Base-by-base conservation (phyloP, 2,113 vertebrate genomes). In the Arenaria interpres region DNA sequence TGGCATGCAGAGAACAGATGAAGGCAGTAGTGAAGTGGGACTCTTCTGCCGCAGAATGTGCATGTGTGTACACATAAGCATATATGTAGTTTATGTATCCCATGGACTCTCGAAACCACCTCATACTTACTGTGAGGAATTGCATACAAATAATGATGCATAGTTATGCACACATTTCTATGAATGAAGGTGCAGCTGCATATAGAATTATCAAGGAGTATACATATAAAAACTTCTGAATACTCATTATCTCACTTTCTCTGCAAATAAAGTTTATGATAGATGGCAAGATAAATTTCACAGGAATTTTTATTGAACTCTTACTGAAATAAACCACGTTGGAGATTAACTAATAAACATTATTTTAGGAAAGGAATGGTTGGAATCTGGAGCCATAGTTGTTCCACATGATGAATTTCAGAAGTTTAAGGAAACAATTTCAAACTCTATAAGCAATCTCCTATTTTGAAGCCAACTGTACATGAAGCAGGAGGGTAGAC, bases 361-460 rank as follows among this genome's bases (percentile, higher is more conserved):
- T 48, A 82, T 25, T 94, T 88, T 41, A 46, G n/a, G 37, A 57
- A 79, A 96, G 71, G 71, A 93, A 69, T 94, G 83, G 21, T 57
- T 94, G 91, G 85, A 95, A 90, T 95, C 53, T 88, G 54, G 15
- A 82, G 10, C n/a, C 84, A 91, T 35, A 25, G 66, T 95, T 96
- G 77, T 86, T 97, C 72, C 51, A 19, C 62, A 45, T 71, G 69
- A 93, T 41, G 51, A 85, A 59, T 72, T 96, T 77, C 39, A 67
- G 68, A 85, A n/a, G 37, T 82, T 89, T 89, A 72, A 83, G 77
- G 51, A 83, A 92, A 68, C 33, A 28, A 27, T 86, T 93, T 89
- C 63, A 85, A 69, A 45, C 46, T 41, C 37, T 57, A 14, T 17
- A 77, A 46, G 28, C 51, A 35, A 63, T 75, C 6, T 33, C 9